These are phyloP conservation scores for Heliconius himera DNA, from an alignment of 1,140 invertebrate genomes.

Conservation along the genomic window DNA sequence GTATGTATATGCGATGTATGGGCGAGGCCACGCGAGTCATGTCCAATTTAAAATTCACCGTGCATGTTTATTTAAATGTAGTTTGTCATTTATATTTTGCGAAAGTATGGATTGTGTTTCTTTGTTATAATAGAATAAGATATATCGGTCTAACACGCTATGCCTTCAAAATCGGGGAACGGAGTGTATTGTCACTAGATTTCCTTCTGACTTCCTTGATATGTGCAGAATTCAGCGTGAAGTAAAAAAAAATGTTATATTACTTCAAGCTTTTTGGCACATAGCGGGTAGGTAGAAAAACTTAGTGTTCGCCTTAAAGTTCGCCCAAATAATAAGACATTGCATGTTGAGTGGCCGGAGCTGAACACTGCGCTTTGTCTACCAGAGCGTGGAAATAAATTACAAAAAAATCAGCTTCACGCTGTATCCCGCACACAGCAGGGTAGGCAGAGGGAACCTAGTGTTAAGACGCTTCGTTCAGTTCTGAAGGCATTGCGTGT, in stretches of 20 bases:
- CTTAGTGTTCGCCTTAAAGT: too few species aligned
- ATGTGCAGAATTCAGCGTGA: neutral
- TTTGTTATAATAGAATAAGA: neutral
- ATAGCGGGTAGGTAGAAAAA: too few species aligned
- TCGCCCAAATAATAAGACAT: too few species aligned
- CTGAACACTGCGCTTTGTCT: too few species aligned
- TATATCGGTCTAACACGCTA: too few species aligned
- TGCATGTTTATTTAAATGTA: slow-evolving; percentile 17
- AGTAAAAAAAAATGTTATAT: neutral
- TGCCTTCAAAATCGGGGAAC: neutral
- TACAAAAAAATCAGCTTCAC: too few species aligned
- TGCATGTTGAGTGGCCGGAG: neutral
- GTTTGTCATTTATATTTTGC: slow-evolving; percentile 12
- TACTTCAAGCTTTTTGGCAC: too few species aligned
- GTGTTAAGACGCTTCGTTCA: too few species aligned
- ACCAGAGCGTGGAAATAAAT: too few species aligned
- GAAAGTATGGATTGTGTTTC: neutral
- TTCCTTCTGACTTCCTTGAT: neutral
- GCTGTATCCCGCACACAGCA: too few species aligned
- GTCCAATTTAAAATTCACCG: slow-evolving; percentile 17
- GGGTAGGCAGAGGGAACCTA: too few species aligned
- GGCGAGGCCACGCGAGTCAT: slow-evolving; percentile 16
- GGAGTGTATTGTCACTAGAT: neutral
- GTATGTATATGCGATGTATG: neutral
- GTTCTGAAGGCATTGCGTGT: too few species aligned